phyloP scores from a whole-genome alignment of 2,113 vertebrate species.

The Lophochroa leadbeateri region DNA sequence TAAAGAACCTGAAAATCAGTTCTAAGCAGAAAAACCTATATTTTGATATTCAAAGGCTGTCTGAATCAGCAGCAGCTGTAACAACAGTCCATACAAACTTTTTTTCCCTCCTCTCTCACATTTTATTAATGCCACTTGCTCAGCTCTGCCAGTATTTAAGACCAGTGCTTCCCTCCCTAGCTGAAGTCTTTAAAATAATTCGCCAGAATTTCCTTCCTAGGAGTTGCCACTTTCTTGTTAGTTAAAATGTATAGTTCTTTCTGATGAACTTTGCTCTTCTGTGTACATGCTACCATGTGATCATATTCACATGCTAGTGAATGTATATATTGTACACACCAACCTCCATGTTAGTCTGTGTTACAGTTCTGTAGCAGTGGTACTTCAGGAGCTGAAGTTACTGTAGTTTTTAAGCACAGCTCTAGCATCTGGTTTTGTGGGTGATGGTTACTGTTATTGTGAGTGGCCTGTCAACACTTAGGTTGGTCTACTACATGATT shows the following conservation, averaged over 20 bases:
- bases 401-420: neutral
- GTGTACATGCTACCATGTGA: rapidly evolving
- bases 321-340: neutral
- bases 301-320: too few species aligned
- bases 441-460: neutral
- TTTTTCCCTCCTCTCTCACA: neutral
- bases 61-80: neutral
- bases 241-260: neutral
- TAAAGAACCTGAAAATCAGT: neutral
- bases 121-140: neutral
- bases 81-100: neutral
- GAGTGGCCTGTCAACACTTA: slow-evolving; percentile 13
- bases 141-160: neutral
- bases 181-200: neutral
- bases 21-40: neutral
- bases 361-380: neutral
- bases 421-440: neutral
- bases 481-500: neutral
- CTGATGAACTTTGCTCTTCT: neutral
- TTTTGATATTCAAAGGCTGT: neutral
- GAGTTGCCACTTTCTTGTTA: neutral
- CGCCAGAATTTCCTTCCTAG: rapidly evolving
- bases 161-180: neutral
- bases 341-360: neutral
- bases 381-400: neutral